These are phyloP conservation scores for Griposia aprilina DNA, from an alignment of 2,888 invertebrate genomes.

Conservation along the genomic window DNA sequence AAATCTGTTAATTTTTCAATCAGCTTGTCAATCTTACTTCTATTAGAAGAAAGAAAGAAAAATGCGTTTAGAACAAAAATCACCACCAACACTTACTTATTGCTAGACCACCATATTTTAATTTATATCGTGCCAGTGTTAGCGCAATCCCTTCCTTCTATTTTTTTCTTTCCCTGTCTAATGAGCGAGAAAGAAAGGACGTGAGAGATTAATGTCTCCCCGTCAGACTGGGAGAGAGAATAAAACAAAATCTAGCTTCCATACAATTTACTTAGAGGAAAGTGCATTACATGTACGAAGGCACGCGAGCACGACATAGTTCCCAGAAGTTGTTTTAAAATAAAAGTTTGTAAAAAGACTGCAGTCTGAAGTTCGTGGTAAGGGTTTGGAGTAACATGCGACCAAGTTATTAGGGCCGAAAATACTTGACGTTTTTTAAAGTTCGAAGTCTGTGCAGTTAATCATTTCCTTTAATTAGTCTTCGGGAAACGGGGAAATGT, in stretches of 20 bases:
- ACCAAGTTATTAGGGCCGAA: constrained; percentile 35
- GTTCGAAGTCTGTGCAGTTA: not conserved
- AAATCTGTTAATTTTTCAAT: not conserved
- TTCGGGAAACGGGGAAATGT: not conserved
- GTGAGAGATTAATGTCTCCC: constrained; percentile 62
- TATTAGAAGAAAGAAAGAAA: not conserved
- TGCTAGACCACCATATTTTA: constrained; percentile 18
- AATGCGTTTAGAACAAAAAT: not conserved
- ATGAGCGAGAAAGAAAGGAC: constrained; percentile 58
- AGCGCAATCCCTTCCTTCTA: constrained; percentile 32
- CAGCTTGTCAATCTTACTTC: not conserved
- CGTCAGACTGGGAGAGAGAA: constrained; percentile 42
- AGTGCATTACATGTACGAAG: constrained; percentile 56
- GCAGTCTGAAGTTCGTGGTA: constrained; percentile 51
- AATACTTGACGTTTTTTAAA: constrained; percentile 35
- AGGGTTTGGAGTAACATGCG: constrained; percentile 43
- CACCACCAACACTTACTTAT: not conserved
- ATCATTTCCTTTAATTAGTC: constrained; percentile 43
- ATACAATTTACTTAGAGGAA: constrained; percentile 61
- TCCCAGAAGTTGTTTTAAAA: constrained; percentile 56
- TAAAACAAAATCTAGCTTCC: constrained; percentile 59
- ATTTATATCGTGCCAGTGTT: constrained; percentile 40
- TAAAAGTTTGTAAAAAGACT: constrained; percentile 58
- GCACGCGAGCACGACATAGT: constrained; percentile 56
- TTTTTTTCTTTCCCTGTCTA: constrained; percentile 51